Evolutionary conservation across 2,797 vertebrate species (phyloP).

Genomic region (Okamejei kenojei): DNA sequence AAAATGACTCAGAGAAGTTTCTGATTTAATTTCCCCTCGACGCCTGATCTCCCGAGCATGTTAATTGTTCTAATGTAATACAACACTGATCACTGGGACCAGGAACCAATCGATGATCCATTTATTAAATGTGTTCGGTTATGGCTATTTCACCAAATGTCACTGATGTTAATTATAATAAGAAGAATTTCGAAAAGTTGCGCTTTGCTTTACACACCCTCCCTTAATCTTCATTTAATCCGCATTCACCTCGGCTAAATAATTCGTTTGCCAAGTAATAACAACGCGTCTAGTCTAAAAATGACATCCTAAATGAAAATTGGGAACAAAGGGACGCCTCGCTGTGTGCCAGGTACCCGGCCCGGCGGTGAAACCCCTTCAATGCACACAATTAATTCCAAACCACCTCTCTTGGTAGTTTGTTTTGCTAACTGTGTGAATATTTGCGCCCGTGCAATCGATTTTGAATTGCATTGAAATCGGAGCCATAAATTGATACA

Average conservation of each 20-base stretch:
- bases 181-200: constrained; percentile 9
- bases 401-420: neutral
- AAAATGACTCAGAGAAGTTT: constrained; percentile 25
- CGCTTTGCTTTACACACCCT: constrained; percentile 19
- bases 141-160: constrained; percentile 34
- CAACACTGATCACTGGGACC: constrained; percentile 20
- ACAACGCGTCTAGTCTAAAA: constrained; percentile 18
- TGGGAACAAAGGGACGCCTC: neutral
- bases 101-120: constrained; percentile 37
- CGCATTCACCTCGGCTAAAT: constrained; percentile 10
- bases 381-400: neutral
- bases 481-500: neutral
- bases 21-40: constrained; percentile 34
- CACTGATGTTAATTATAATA: constrained; percentile 35
- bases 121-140: constrained; percentile 35
- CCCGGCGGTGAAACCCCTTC: neutral
- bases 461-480: neutral
- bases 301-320: constrained; percentile 30
- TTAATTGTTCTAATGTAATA: constrained; percentile 34
- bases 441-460: neutral
- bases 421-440: neutral
- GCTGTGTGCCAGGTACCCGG: constrained; percentile 12
- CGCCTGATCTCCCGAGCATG: neutral
- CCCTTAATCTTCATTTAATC: constrained; percentile 31
- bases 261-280: neutral